phyloP scores from a whole-genome alignment of 2,113 vertebrate genomes.

The Arothron firmamentum region DNA sequence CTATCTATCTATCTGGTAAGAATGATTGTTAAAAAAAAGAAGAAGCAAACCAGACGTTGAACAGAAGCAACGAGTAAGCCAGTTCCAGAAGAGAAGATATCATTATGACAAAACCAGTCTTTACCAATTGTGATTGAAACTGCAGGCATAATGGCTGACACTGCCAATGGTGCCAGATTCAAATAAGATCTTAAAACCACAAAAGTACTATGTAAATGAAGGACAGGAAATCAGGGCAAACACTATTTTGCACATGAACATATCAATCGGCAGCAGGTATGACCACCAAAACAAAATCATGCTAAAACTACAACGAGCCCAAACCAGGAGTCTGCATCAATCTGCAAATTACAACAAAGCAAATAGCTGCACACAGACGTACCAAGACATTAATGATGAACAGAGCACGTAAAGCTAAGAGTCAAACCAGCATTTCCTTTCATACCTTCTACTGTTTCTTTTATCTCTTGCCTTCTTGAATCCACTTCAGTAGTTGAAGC shows the following conservation, averaged over 20 bases:
- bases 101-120: slow-evolving; percentile 12
- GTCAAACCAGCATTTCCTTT: slow-evolving; percentile 1
- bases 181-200: too few relatives aligned
- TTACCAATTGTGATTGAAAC: slow-evolving; percentile 9
- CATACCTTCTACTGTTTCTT: slow-evolving; percentile 41
- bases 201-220: neutral
- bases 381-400: neutral
- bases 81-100: too few relatives aligned
- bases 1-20: too few relatives aligned
- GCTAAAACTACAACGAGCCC: too few relatives aligned
- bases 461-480: slow-evolving; percentile 34
- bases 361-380: neutral
- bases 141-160: slow-evolving; percentile 39
- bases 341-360: too few relatives aligned
- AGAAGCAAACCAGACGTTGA: too few relatives aligned
- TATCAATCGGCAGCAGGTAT: neutral
- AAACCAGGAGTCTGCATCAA: too few relatives aligned
- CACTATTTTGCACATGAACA: neutral
- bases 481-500: slow-evolving; percentile 24
- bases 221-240: neutral
- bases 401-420: slow-evolving; percentile 8
- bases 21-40: too few relatives aligned
- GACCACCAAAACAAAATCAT: neutral
- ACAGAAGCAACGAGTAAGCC: too few relatives aligned
- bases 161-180: neutral